Evolutionary conservation across 2,113 vertebrate genomes (phyloP), one percentile per base, ranked within the genome.

Genomic region (Falco punctatus): DNA sequence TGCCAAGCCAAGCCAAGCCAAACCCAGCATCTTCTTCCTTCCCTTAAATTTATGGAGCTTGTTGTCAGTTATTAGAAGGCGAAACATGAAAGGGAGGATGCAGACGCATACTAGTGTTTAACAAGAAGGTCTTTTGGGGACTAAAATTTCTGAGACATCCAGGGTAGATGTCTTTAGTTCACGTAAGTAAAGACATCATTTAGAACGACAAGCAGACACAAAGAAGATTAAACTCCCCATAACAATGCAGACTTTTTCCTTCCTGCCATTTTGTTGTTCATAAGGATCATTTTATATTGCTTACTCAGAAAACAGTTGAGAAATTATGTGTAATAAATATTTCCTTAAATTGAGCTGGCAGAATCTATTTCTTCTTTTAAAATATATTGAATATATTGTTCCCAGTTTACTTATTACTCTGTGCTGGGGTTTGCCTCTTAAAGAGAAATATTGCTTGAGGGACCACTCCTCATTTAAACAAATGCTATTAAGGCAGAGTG

Each of bases 381-480:
- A 97, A 97, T 94, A 97, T 82, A 96, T 71, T 95, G 81, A 97
- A 97, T 94, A 97, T 82, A 96, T 71, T 95, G 81, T 97, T 92
- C 95, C 91, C 97, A 92, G 86, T 96, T 97, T 92, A 96, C 95
- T 98, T 97, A 96, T 90, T 97, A 96, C 94, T 96, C 94, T 92
- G 80, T 87, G 85, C 90, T 74, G 91, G 74, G 92, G 74, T 77
- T 96, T 96, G 73, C 95, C 96, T 97, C 90, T 97, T 97, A 97
- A 96, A 54, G 46, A 97, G 96, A 98, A 98, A 96, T 97, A 96
- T 95, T 96, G 93, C 95, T 97, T 92, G 91, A 90, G 95, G 97
- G 96, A 96, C 95, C 93, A 91, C 94, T 97, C 95, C 93, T 97
- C 97, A 94, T 97, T 97, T 97, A 97, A 96, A 97, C 95, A 98